Base-by-base conservation (phyloP, 1,140 invertebrate genomes). In the Arctopsyche grandis region DNA sequence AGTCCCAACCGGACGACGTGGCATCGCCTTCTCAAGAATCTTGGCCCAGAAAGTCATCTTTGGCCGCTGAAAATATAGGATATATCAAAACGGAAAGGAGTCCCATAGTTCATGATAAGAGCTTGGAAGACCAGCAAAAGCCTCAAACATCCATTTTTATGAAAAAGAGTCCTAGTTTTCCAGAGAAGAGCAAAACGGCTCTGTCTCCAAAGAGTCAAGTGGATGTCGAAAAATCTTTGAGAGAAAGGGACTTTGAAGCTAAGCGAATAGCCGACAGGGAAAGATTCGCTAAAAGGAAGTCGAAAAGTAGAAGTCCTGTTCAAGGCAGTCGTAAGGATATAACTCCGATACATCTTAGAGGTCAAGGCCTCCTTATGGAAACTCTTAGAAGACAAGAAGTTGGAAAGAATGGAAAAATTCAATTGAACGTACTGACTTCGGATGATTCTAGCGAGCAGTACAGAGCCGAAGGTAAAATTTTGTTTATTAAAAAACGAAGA, bases 391-490 rank as follows among this genome's bases (percentile, higher is more conserved):
- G 87, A 83, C 84, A 86, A 75, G 88, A 89, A 78, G 75, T 79
- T 78, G 85, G 85, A 16, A 87, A 87, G 56, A 88, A 87, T 83
- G 86, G 88, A 81, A 89, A 88, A 83, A 79, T 89, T 46, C 87
- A 88, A 83, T 82, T 89, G 16, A 88, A 91, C 80, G 88, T 89
- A 74, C 88, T 89, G 12, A 93, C 91, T 9, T 93, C 92, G 1
- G 93, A 93, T 83, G 92, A 93, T 83, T 93, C 92, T 0, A 93
- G 91, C 83, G 88, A 89, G 83, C 88, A 89, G 81, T 89, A 88
- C 78, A 84, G 86, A 82, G 86, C 87, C 83, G 86, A 89, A 75
- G 87, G 88, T 88, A 84, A 81, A 7, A 22, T 63, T 46, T 46
- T 46, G 10, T 14, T 52, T 52, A 52, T 52, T 52, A 12, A 52